Evolutionary conservation across 2,113 vertebrate species (phyloP), one percentile per base, ranked within the genome.

Genomic region (Rhadina sibilatrix): DNA sequence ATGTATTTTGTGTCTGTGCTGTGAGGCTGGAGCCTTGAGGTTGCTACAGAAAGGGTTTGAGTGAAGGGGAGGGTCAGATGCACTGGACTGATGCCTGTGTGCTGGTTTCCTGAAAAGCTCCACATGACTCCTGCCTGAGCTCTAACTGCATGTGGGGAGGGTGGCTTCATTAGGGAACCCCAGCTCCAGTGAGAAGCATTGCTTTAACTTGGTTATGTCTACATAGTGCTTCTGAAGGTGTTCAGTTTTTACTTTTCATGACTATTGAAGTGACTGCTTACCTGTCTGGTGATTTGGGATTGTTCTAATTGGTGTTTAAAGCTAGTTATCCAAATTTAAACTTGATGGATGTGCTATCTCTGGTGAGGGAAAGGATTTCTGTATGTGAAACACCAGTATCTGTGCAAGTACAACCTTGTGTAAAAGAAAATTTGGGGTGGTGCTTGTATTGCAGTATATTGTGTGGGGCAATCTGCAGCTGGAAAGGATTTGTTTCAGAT

Each of bases 171-270:
- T 30, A 40, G 13, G 44, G 30, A 85, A 21, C 56, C 11, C 8
- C 27, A 35, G 8, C 18, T 69, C 74, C 33, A 25, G n/a, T 20
- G 46, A 27, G 42, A 37, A 47, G 12, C 11, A 11, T 38, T 42
- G 3, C 14, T 76, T 75, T 63, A 20, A 31, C 16, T 72, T 78
- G 27, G 0, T 35, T 52, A 7, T 75, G n/a, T 56, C 8, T 49
- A 0, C 25, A 3, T 35, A 47, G 17, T 10, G 28, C 23, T 81
- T 54, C 21, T 53, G 47, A 81, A 77, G 16, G 21, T 10, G 4
- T 30, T 69, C 4, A 3, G 1, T 44, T 83, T 38, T 65, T 1
- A 28, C 10, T 0, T 6, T 28, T 57, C 1, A 0, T 61, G 15
- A 4, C 9, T 87, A 2, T 7, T 46, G 21, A 53, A 53, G 30